Base-by-base conservation (phyloP, 2,113 vertebrate genomes). In the Cochlearius cochlearius region DNA sequence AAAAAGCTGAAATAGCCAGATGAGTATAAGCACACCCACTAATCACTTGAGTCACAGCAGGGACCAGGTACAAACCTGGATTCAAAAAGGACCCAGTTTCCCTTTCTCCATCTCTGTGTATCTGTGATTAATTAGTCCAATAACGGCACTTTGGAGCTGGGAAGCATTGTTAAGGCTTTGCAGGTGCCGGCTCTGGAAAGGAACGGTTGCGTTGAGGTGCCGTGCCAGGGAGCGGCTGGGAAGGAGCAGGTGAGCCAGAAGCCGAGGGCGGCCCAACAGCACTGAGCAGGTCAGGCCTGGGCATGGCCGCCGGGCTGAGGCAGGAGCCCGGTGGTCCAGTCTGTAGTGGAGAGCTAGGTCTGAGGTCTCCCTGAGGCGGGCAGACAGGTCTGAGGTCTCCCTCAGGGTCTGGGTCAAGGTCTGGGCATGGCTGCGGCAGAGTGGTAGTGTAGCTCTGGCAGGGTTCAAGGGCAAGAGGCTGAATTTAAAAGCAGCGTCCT, bases 301-400 rank as follows among this genome's bases (percentile, higher is more conserved):
- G 49, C 2, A 8, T 2, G 50, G 58, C 76, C 2, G 11, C 66
- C 47, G 10, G 58, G 43, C 60, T 2, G 8, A 7, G 3, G 0
- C 20, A 20, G 50, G 36, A 11, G 58, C 58, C 15, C 0, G 0
- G 2, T 2, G 29, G 25, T n/a, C 41, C 0, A 0, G 12, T 7
- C 34, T 23, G 29, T 7, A 12, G 34, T 5, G 7, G 17, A 13
- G 62, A 17, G 20, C 30, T 4, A 7, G 36, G 38, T 9, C 32
- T 39, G 36, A n/a, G 26, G 13, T 22, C 14, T 3, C 12, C 9
- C 30, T 18, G 15, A 38, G 36, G 45, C 15, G 16, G n/a, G 39
- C 13, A 9, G 41, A 6, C 22, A 30, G n/a, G 47, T 16, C 52
- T 32, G 11, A 23, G 43, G 15, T 19, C 45, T 30, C 39, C 8